phyloP scores from a whole-genome alignment of 2,888 invertebrate genomes.

The Cheilosia pagana region DNA sequence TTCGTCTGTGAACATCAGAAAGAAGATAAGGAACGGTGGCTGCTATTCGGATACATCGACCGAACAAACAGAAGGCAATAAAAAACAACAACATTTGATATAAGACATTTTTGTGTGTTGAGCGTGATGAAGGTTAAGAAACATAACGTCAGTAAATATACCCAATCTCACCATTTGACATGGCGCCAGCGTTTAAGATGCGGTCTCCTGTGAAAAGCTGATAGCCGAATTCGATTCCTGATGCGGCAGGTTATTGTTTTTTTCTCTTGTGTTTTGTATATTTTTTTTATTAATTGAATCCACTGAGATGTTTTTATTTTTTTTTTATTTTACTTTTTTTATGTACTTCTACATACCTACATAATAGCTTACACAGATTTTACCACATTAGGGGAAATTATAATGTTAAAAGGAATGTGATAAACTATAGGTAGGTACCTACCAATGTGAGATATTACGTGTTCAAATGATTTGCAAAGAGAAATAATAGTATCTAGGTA shows the following conservation, averaged over 20 bases:
- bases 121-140: conserved; percentile 74
- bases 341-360: conserved; percentile 48
- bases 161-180: conserved; percentile 82
- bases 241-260: conserved; percentile 71
- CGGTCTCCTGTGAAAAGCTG: conserved; percentile 83
- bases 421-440: too few relatives aligned
- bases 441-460: not conserved
- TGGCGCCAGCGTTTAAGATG: conserved; percentile 84
- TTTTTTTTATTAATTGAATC: conserved; percentile 67
- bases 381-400: conserved; percentile 63
- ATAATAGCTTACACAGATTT: conserved; percentile 34
- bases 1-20: conserved; percentile 66
- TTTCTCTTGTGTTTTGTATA: conserved; percentile 21
- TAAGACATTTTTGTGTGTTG: conserved; percentile 72
- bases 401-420: conserved; percentile 9
- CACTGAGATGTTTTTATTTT: conserved; percentile 27
- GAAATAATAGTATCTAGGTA: not conserved
- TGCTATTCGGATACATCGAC: conserved; percentile 70
- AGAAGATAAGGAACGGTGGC: conserved; percentile 73
- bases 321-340: not conserved
- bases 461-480: not conserved
- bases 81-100: conserved; percentile 74
- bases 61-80: conserved; percentile 73
- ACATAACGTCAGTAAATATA: conserved; percentile 77
- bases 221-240: conserved; percentile 77